Conservation (phyloP, 2,888 invertebrate species). For the Pristionchus entomophagus region DNA sequence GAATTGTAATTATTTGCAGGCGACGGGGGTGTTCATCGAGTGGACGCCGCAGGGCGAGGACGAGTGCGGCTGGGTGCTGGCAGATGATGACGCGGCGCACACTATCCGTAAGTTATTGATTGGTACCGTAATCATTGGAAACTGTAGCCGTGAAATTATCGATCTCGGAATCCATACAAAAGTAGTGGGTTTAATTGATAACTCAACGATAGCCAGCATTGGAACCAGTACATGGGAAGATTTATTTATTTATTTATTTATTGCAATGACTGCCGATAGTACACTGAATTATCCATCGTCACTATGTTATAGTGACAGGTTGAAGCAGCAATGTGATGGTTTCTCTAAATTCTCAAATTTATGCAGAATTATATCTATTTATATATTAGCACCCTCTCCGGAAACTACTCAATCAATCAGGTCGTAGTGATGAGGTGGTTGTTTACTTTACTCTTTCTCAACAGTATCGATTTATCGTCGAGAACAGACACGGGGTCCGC, state of each 20-base stretch:
- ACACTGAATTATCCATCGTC: not conserved
- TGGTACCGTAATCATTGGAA: too few relatives aligned
- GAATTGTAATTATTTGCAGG: conserved; percentile 51
- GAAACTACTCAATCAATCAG: too few relatives aligned
- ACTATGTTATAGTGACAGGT: too few relatives aligned
- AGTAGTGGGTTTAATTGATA: too few relatives aligned
- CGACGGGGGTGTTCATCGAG: conserved; percentile 72
- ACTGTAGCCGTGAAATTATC: too few relatives aligned
- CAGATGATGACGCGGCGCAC: conserved; percentile 52
- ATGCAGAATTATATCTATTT: too few relatives aligned
- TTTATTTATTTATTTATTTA: not conserved
- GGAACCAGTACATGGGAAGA: too few relatives aligned
- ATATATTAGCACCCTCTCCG: too few relatives aligned
- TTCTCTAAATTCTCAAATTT: not conserved
- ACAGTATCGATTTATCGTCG: not conserved
- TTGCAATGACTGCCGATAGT: not conserved
- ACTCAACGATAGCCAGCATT: too few relatives aligned
- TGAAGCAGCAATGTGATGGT: not conserved
- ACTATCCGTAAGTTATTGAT: conserved; percentile 6
- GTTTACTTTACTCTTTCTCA: not conserved
- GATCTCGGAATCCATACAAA: too few relatives aligned
- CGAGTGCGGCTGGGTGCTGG: conserved; percentile 63
- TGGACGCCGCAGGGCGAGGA: conserved; percentile 69
- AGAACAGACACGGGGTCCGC: conserved; percentile 1
- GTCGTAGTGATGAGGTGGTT: not conserved